Evolutionary conservation across 2,797 vertebrate species (phyloP).

Genomic region (Coluber constrictor): DNA sequence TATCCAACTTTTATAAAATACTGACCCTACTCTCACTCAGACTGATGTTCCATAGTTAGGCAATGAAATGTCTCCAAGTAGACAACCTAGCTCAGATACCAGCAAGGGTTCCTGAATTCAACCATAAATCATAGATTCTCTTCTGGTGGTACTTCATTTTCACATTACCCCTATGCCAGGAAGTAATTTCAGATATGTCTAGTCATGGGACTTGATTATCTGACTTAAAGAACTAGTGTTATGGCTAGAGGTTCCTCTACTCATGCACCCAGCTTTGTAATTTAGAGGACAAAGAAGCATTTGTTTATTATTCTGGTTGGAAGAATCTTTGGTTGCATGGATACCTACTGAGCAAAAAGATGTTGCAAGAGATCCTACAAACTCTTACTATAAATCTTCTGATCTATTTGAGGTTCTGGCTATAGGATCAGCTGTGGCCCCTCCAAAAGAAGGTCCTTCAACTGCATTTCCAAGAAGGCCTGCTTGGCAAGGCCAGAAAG

Average conservation of each 20-base stretch:
- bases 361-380: not conserved
- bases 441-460: not conserved
- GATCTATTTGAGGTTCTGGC: not conserved
- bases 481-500: not conserved
- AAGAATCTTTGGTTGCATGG: not conserved
- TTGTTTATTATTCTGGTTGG: not conserved
- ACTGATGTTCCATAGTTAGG: not conserved
- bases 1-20: not conserved
- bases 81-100: not conserved
- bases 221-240: not conserved
- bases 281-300: not conserved
- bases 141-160: not conserved
- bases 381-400: not conserved
- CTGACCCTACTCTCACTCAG: not conserved
- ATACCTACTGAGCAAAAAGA: not conserved
- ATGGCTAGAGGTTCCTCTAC: not conserved
- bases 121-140: not conserved
- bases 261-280: no score
- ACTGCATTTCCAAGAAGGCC: not conserved
- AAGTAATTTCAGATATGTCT: not conserved
- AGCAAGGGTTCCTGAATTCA: not conserved
- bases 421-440: not conserved
- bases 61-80: not conserved
- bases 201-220: not conserved
- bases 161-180: not conserved